Percentiles rank a stretch among this genome's conserved stretches.
Evolutionary conservation across 1,140 invertebrate species (phyloP).

Genomic region (Solenopsis fugax): DNA sequence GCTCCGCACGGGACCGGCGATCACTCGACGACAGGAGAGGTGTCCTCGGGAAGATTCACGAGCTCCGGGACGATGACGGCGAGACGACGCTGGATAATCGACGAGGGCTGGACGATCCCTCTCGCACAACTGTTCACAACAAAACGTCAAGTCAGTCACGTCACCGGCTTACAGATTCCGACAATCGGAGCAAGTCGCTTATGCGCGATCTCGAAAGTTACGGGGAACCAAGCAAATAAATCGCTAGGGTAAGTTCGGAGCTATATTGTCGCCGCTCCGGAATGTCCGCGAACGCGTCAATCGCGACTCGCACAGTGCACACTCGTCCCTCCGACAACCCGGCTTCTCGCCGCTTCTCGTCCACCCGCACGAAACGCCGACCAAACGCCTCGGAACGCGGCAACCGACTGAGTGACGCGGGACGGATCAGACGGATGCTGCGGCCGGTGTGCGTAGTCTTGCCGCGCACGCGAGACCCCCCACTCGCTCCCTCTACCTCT

Average conservation of each 20-base stretch:
- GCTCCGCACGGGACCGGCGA: neutral
- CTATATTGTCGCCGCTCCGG: neutral
- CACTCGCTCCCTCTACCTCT: constrained; percentile 32
- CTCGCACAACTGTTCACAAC: constrained; percentile 9
- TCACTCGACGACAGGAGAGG: neutral
- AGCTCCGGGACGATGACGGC: neutral
- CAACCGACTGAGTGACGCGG: constrained; percentile 70
- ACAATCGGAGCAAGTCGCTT: neutral
- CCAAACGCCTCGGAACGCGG: constrained; percentile 58
- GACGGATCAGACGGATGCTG: constrained; percentile 74
- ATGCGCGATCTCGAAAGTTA: neutral
- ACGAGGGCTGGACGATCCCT: neutral
- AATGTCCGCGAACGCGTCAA: neutral
- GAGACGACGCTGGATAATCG: neutral
- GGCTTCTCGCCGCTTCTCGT: neutral
- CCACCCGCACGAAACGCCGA: neutral
- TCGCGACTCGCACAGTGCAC: neutral
- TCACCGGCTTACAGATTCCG: neutral
- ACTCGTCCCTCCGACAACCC: neutral
- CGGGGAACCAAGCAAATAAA: neutral
- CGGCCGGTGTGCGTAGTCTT: constrained; percentile 64
- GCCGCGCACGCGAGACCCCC: constrained; percentile 24
- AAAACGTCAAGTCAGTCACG: neutral
- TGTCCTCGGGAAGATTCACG: neutral
- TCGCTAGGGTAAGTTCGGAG: neutral